Evolutionary conservation across 2,113 vertebrate species (phyloP).

Genomic region (Tinamus guttatus): DNA sequence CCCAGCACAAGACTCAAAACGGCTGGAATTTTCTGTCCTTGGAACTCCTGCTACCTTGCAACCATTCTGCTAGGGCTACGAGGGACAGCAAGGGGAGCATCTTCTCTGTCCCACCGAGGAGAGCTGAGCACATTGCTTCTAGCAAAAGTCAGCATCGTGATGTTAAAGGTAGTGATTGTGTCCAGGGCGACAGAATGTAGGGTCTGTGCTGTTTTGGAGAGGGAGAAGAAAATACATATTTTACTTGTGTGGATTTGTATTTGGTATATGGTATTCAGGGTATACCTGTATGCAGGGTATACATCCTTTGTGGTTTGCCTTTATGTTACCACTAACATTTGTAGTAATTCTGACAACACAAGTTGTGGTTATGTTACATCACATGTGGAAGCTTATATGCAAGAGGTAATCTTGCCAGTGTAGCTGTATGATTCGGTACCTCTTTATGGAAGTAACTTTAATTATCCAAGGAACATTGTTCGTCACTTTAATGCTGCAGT

Average conservation of each 20-base stretch:
- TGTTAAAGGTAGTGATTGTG: neutral
- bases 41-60: neutral
- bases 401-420: neutral
- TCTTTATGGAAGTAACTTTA: conserved; percentile 11
- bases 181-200: neutral
- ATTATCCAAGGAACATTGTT: neutral
- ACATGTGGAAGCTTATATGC: neutral
- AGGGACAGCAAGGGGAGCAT: neutral
- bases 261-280: neutral
- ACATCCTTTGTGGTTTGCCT: neutral
- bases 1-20: neutral
- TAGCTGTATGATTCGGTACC: neutral
- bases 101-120: neutral
- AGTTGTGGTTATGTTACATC: neutral
- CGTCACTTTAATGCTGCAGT: neutral
- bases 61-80: neutral
- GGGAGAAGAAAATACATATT: neutral
- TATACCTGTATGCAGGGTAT: neutral
- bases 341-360: neutral
- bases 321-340: neutral
- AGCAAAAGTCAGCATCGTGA: neutral
- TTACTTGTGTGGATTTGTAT: neutral
- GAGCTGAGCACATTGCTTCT: neutral
- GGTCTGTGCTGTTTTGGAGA: neutral
- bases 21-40: neutral